Evolutionary conservation across 2,797 vertebrate genomes (phyloP), one percentile per base, ranked within the genome.

Genomic region (Gymnoscopelus braueri): DNA sequence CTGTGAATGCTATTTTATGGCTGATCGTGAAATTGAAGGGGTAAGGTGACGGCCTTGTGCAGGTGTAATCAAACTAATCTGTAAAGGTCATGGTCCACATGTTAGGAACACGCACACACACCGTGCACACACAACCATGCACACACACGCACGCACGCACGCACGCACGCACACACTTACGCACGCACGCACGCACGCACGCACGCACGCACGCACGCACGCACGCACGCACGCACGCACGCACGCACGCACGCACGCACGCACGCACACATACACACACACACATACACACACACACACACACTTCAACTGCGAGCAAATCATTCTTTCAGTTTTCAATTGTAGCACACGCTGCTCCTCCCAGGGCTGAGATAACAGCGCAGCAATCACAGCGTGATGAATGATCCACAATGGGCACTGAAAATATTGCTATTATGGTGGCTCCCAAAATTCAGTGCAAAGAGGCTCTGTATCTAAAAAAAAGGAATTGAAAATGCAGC

Each of bases 371-470:
- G 91, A 92, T 92, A 93, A 92, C 81, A 29, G 83, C 77, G 71
- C 83, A 65, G 83, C 87, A 91, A 93, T 93, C 90, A 87, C 84
- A 74, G 77, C 47, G 79, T 93, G 93, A 93, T 92, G 91, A 92
- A 94, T 89, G 91, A 88, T 88, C 83, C 69, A 78, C 85, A 90
- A 93, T 91, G 89, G 88, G 72, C 75, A 75, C 78, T 73, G 87
- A 85, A 91, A 93, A 93, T 92, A 44, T 44, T 44, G 39, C 39
- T 89, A 88, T 84, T 84, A 83, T 68, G 71, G 89, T 89, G 90
- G 84, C 80, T 91, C 84, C 84, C 74, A 67, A 90, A 90, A 87
- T 91, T 87, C 77, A 78, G 85, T 81, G 69, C 61, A 55, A 44
- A 44, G 89, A 84, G 88, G 88, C 88, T 83, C 71, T 82, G 77